Evolutionary conservation across 2,888 invertebrate species (phyloP).

Genomic region (Anorthoa munda): DNA sequence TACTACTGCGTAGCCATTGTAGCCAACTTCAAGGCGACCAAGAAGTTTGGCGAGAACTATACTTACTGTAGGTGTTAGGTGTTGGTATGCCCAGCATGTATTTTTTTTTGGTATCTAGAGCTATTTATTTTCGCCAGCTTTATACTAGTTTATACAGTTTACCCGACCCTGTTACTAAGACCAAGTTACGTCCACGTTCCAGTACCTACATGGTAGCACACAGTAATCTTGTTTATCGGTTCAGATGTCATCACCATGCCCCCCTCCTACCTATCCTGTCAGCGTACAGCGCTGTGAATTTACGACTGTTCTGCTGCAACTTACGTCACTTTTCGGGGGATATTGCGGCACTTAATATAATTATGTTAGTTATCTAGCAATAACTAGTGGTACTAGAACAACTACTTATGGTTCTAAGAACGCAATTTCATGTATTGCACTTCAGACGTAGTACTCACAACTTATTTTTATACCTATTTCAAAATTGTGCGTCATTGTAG

Average conservation of each 20-base stretch:
- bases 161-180: slow-evolving; percentile 8
- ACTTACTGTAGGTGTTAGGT: too few species aligned
- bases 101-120: not conserved
- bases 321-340: slow-evolving; percentile 59
- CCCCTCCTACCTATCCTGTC: slow-evolving; percentile 47
- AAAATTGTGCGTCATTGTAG: slow-evolving; percentile 20
- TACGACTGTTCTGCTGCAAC: slow-evolving; percentile 71
- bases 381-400: slow-evolving; percentile 21
- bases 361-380: slow-evolving; percentile 32
- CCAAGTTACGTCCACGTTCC: slow-evolving; percentile 32
- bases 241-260: slow-evolving; percentile 72
- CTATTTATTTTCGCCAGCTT: not conserved
- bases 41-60: too few species aligned
- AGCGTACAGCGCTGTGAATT: slow-evolving; percentile 67
- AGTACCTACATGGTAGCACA: slow-evolving; percentile 29
- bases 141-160: too few species aligned
- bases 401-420: slow-evolving; percentile 25
- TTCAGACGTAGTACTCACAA: not conserved
- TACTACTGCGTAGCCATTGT: too few species aligned
- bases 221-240: slow-evolving; percentile 75
- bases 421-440: slow-evolving; percentile 25
- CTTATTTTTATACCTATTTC: slow-evolving; percentile 20
- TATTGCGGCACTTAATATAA: slow-evolving; percentile 65
- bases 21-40: too few species aligned
- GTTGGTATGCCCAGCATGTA: too few species aligned